A percentile compares a stretch with the other conserved stretches of the same genome.
phyloP scores from a whole-genome alignment of 2,113 vertebrate species.

The Xyrauchen texanus region DNA sequence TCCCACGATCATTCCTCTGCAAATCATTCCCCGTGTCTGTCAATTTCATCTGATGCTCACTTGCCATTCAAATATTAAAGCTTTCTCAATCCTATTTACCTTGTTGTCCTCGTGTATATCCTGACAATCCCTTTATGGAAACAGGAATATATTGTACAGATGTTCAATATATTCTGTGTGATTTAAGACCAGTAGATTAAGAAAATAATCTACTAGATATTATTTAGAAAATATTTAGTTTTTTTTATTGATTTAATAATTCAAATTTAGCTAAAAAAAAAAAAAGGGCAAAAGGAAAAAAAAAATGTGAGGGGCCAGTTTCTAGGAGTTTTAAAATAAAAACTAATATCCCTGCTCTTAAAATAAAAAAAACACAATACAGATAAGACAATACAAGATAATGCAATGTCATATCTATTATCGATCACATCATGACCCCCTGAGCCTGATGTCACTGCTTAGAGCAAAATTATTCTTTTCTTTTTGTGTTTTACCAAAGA shows the following conservation, averaged over 20 bases:
- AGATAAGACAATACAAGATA: too few species aligned
- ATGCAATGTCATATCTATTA: background rate
- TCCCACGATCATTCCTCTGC: too few species aligned
- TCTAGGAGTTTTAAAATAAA: background rate
- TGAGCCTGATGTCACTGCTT: constrained; percentile 3
- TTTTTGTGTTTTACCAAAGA: constrained; percentile 35
- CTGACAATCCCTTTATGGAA: too few species aligned
- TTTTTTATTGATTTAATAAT: background rate
- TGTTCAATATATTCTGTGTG: background rate
- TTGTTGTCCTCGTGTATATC: too few species aligned
- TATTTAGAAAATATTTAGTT: background rate
- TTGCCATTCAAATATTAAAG: too few species aligned
- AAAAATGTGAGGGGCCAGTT: background rate
- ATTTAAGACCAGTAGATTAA: too few species aligned
- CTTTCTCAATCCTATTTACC: too few species aligned
- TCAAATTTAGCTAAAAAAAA: too few species aligned
- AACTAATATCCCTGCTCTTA: background rate
- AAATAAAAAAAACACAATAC: background rate
- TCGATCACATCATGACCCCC: constrained; percentile 13
- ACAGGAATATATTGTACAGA: background rate
- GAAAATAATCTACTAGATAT: too few species aligned
- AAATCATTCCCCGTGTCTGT: too few species aligned
- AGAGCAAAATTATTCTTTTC: constrained; percentile 19
- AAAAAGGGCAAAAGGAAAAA: too few species aligned
- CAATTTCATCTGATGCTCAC: too few species aligned